Percentiles rank a stretch among this genome's conserved stretches.
phyloP scores from a whole-genome alignment of 1,140 invertebrate genomes.

The Proales similis region DNA sequence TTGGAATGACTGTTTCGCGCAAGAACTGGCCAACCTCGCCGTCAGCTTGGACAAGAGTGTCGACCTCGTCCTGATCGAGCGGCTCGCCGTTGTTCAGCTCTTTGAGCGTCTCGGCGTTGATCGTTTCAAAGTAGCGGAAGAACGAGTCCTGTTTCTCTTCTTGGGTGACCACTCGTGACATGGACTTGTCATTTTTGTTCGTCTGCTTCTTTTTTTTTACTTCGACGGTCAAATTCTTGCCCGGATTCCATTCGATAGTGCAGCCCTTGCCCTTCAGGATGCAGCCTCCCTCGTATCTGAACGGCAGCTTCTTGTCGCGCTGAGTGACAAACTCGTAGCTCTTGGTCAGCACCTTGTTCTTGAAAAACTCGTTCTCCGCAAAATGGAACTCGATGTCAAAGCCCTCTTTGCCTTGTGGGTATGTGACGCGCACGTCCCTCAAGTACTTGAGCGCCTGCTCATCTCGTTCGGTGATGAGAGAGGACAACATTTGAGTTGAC shows the following conservation, averaged over 20 bases:
- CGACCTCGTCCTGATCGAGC: conserved; percentile 57
- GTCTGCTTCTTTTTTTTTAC: conserved; percentile 96
- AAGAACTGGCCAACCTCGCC: conserved; percentile 97
- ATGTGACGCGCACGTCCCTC: conserved; percentile 69
- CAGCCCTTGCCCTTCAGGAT: conserved; percentile 86
- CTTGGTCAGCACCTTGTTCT: conserved; percentile 83
- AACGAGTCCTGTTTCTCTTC: conserved; percentile 78
- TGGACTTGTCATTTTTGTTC: conserved; percentile 85
- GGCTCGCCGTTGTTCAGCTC: conserved; percentile 1
- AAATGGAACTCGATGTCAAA: conserved; percentile 91
- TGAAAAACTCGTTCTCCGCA: conserved; percentile 86
- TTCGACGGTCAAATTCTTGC: conserved; percentile 96
- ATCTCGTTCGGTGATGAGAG: conserved; percentile 83
- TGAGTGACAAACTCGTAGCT: conserved; percentile 86
- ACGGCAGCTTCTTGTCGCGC: conserved; percentile 82
- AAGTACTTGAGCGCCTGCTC: conserved; percentile 86
- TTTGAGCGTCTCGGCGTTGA: conserved; percentile 46
- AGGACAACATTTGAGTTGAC: conserved; percentile 77
- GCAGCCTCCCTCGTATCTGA: conserved; percentile 93
- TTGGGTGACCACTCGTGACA: conserved; percentile 84
- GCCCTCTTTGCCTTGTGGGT: conserved; percentile 52
- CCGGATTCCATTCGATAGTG: conserved; percentile 85
- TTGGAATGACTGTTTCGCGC: conserved; percentile 79
- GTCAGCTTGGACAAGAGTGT: conserved; percentile 73
- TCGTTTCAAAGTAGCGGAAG: conserved; percentile 96